phyloP scores from a whole-genome alignment of 2,113 vertebrate species.

The Nycticorax nycticorax region DNA sequence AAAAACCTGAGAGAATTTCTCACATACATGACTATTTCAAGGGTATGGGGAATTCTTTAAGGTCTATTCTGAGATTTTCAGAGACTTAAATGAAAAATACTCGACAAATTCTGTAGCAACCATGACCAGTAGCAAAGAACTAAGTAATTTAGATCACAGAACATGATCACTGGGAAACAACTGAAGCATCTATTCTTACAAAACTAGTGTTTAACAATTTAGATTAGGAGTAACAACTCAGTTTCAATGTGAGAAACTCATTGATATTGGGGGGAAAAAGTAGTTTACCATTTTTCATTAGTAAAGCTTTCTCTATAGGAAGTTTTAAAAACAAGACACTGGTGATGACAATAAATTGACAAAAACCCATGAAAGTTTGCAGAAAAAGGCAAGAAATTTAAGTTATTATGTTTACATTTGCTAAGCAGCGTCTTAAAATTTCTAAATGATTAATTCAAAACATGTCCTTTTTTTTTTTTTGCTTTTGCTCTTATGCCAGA shows the following conservation, averaged over 20 bases:
- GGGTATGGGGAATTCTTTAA: neutral
- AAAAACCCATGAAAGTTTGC: neutral
- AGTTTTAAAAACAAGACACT: neutral
- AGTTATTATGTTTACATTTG: neutral
- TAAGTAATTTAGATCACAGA: neutral
- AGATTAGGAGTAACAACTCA: neutral
- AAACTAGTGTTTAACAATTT: accelerated
- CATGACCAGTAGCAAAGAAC: neutral
- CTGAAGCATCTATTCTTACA: neutral
- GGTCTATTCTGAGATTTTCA: neutral
- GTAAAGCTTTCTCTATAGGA: neutral
- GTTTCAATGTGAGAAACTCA: neutral
- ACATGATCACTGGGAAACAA: neutral
- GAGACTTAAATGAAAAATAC: neutral
- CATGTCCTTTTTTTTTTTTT: neutral
- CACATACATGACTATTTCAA: neutral
- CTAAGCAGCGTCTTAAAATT: neutral
- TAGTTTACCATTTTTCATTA: neutral
- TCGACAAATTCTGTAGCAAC: neutral
- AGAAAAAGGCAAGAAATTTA: neutral
- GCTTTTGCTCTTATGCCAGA: neutral
- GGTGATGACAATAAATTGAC: neutral
- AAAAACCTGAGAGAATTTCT: neutral
- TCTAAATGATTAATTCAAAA: neutral
- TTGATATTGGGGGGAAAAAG: neutral